phyloP scores from a whole-genome alignment of 2,888 invertebrate species.

The Sericinus montela region DNA sequence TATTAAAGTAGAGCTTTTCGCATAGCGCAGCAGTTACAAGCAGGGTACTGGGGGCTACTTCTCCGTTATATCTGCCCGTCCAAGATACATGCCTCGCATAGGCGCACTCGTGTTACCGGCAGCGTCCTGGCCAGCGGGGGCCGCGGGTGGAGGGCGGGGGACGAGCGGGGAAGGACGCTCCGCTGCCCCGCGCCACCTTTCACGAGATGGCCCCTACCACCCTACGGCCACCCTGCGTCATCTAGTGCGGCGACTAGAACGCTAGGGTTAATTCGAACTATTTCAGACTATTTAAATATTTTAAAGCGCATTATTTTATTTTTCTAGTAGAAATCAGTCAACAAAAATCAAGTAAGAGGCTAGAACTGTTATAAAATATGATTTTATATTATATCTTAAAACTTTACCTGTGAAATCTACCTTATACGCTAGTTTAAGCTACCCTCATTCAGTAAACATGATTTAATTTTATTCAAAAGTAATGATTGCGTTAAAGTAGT shows the following conservation, averaged over 20 bases:
- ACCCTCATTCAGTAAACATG: too few species aligned
- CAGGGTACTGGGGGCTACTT: constrained; percentile 77
- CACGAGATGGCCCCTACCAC: constrained; percentile 25
- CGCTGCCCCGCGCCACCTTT: constrained; percentile 33
- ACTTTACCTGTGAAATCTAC: too few species aligned
- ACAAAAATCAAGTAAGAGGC: too few species aligned
- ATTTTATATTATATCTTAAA: too few species aligned
- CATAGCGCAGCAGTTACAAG: constrained; percentile 42
- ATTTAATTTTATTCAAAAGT: too few species aligned
- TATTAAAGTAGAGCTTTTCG: constrained; percentile 48
- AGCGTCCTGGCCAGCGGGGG: constrained; percentile 62
- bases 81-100: constrained; percentile 80
- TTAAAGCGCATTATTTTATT: constrained; percentile 37
- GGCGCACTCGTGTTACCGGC: constrained; percentile 79
- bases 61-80: constrained; percentile 79
- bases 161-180: constrained; percentile 21
- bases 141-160: constrained; percentile 29
- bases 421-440: too few species aligned
- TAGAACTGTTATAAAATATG: too few species aligned
- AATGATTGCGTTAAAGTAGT: too few species aligned
- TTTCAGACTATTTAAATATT: constrained; percentile 63
- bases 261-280: constrained; percentile 77
- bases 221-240: constrained; percentile 58
- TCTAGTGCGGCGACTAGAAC: constrained; percentile 69
- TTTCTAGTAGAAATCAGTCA: not conserved